Conservation (phyloP, 2,797 vertebrate species). For the Cygnus olor region DNA sequence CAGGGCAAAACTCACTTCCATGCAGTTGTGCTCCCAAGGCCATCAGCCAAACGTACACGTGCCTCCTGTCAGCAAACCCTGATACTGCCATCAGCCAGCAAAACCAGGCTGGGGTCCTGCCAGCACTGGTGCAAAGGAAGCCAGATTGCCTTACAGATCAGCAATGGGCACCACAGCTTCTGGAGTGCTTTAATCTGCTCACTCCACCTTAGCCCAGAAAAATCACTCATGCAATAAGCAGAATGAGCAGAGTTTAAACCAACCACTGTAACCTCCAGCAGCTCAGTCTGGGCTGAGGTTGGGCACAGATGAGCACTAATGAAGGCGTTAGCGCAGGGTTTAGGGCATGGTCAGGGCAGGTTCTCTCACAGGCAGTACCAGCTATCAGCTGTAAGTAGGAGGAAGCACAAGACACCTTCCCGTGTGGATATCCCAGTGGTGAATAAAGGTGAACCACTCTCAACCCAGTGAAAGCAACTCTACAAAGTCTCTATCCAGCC, state of each 20-base stretch:
- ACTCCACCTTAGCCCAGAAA: not conserved
- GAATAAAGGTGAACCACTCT: not conserved
- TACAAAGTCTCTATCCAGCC: not conserved
- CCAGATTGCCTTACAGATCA: not conserved
- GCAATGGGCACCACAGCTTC: not conserved
- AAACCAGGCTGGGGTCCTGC: not conserved
- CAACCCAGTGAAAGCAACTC: not conserved
- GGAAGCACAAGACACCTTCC: not conserved
- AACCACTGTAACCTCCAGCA: not conserved
- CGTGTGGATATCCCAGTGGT: not conserved
- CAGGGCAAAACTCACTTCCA: not conserved
- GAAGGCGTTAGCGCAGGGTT: not conserved
- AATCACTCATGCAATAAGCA: not conserved
- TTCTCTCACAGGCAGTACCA: not conserved
- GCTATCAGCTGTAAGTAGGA: not conserved
- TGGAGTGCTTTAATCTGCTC: not conserved
- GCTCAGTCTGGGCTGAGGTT: not conserved
- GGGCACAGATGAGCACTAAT: not conserved
- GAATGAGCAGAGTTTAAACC: not conserved
- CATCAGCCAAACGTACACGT: not conserved
- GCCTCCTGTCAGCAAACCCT: not conserved
- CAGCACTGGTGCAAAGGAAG: not conserved
- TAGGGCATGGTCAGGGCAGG: not conserved
- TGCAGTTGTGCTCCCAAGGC: not conserved
- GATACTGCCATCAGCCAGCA: not conserved